These are phyloP conservation scores for Brachionus sp. DNA, from an alignment of 1,140 invertebrate species.

Conservation along the genomic window DNA sequence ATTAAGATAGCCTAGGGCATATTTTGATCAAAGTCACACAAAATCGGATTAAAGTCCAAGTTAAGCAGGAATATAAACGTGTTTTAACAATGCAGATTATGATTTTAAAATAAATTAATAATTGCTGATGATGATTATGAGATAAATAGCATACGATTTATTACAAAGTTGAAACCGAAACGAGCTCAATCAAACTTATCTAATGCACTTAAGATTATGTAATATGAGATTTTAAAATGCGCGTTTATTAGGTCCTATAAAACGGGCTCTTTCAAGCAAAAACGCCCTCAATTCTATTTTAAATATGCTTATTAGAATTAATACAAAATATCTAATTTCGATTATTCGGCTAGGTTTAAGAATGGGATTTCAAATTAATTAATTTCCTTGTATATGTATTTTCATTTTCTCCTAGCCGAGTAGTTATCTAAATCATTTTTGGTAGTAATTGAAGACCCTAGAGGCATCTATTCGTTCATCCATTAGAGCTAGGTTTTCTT, in stretches of 20 bases:
- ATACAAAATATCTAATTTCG: background rate
- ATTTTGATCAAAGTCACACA: constrained; percentile 1
- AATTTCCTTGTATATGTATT: background rate
- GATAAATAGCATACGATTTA: constrained; percentile 4
- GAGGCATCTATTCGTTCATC: background rate
- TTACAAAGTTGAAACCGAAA: constrained; percentile 3
- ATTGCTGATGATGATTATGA: background rate
- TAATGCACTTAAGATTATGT: background rate
- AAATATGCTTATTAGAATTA: background rate
- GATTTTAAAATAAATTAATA: background rate
- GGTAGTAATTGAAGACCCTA: background rate
- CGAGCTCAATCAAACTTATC: constrained; percentile 1
- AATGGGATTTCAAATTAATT: background rate
- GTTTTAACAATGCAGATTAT: background rate
- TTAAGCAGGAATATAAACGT: background rate
- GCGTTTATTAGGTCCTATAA: background rate
- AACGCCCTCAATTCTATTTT: background rate
- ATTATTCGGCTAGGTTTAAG: background rate
- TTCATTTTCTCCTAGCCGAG: background rate
- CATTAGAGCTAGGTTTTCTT: background rate
- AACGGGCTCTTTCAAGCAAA: background rate
- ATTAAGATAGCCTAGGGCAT: background rate
- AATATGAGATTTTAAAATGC: background rate
- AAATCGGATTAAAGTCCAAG: background rate
- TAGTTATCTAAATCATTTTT: background rate